These are phyloP conservation scores for Dicrostonyx torquatus DNA, from an alignment of 2,797 vertebrate genomes.

Conservation along the genomic window DNA sequence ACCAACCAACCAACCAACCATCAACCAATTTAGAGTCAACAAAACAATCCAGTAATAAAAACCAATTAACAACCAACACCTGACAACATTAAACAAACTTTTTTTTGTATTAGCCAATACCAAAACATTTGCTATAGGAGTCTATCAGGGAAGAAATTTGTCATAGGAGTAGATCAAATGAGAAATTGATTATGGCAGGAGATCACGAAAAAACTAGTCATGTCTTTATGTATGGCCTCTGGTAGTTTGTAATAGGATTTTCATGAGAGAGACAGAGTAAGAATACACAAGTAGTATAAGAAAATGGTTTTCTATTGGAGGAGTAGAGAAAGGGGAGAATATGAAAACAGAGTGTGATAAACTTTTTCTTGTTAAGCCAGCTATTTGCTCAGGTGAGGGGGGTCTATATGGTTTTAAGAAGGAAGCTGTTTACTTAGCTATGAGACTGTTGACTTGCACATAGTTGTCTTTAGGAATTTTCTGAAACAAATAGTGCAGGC, in stretches of 20 bases:
- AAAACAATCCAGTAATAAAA: not conserved
- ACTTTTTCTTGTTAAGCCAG: not conserved
- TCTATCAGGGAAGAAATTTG: not conserved
- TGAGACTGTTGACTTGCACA: not conserved
- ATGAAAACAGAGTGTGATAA: not conserved
- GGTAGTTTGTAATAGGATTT: not conserved
- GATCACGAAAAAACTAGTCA: not conserved
- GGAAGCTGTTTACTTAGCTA: not conserved
- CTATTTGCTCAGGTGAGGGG: constrained; percentile 9
- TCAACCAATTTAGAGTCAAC: not conserved
- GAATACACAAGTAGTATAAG: not conserved
- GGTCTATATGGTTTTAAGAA: constrained; percentile 18
- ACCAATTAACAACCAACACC: not conserved
- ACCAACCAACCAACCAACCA: not conserved
- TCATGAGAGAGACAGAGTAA: not conserved
- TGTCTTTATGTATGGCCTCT: not conserved
- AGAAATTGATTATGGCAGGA: not conserved
- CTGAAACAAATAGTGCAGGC: not conserved
- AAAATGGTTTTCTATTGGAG: not conserved
- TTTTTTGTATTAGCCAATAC: too few species aligned
- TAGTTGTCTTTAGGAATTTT: constrained; percentile 13
- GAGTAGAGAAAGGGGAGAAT: not conserved
- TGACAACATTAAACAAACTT: not conserved
- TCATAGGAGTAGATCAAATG: not conserved
- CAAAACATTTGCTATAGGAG: not conserved